phyloP scores from a whole-genome alignment of 2,113 vertebrate genomes.

The Bubo bubo region DNA sequence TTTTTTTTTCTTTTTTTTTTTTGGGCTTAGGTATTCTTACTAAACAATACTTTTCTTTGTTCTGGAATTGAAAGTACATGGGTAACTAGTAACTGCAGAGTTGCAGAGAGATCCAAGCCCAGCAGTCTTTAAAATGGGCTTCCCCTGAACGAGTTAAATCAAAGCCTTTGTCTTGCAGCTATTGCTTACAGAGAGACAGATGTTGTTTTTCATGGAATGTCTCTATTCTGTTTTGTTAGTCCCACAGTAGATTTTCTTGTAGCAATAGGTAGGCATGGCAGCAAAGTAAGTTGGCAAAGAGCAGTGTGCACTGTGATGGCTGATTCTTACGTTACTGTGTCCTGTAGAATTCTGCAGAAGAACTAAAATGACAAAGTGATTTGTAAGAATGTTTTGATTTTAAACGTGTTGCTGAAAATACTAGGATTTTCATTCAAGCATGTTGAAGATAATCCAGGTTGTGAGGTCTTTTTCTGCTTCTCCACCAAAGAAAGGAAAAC shows the following conservation, averaged over 20 bases:
- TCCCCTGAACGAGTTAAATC: background rate
- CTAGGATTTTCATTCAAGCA: background rate
- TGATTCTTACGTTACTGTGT: background rate
- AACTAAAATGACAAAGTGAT: background rate
- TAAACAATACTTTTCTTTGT: background rate
- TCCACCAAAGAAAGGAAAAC: background rate
- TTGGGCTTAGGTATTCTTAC: background rate
- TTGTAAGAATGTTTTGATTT: background rate
- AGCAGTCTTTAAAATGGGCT: background rate
- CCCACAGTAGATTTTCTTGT: background rate
- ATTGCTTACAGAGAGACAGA: background rate
- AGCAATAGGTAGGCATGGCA: background rate
- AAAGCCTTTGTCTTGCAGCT: background rate
- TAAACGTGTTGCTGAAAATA: background rate
- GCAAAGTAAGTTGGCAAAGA: background rate
- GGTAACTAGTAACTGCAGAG: background rate
- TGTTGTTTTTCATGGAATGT: background rate
- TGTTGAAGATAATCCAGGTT: background rate
- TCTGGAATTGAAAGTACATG: background rate
- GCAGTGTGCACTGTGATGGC: background rate
- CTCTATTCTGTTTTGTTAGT: background rate
- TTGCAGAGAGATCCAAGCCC: background rate
- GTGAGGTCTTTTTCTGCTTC: background rate
- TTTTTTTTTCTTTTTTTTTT: background rate
- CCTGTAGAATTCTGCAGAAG: background rate